These are phyloP conservation scores for Premnoplex brunnescens DNA, from an alignment of 2,797 vertebrate genomes.

Conservation along the genomic window DNA sequence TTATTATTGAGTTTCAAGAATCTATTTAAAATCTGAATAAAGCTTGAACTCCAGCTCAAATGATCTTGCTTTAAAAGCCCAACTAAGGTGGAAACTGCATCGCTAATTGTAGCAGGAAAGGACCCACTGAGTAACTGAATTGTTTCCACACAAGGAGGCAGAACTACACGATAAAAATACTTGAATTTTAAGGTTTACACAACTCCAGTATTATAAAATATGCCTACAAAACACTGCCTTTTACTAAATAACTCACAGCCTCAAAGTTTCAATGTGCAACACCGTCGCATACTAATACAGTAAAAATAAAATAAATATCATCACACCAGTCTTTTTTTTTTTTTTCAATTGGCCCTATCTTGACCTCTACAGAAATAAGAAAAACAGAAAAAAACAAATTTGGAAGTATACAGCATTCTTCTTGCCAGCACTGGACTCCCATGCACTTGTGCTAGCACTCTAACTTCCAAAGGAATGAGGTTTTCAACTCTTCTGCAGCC, in stretches of 20 bases:
- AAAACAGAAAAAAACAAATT: not conserved
- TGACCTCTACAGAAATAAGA: not conserved
- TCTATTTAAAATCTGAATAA: not conserved
- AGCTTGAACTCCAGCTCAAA: not conserved
- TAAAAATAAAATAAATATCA: not conserved
- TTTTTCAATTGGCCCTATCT: not conserved
- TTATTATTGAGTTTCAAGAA: not conserved
- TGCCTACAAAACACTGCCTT: not conserved
- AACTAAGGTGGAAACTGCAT: not conserved
- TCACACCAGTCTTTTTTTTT: not conserved
- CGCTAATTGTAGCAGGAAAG: not conserved
- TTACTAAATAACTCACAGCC: not conserved
- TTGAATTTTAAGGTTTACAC: not conserved
- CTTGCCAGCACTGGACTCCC: not conserved
- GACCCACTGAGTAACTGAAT: not conserved
- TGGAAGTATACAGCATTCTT: not conserved
- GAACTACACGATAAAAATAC: not conserved
- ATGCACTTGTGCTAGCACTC: not conserved
- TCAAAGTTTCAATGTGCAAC: not conserved
- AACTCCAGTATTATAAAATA: not conserved
- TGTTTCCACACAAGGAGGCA: not conserved
- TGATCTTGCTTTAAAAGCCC: not conserved
- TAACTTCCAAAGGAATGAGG: not conserved
- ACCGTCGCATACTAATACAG: not conserved
- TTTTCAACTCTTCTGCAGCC: not conserved